A percentile compares a stretch with the other conserved stretches of the same genome.
phyloP scores from a whole-genome alignment of 2,888 invertebrate species.

The Lasioglossum vierecki region DNA sequence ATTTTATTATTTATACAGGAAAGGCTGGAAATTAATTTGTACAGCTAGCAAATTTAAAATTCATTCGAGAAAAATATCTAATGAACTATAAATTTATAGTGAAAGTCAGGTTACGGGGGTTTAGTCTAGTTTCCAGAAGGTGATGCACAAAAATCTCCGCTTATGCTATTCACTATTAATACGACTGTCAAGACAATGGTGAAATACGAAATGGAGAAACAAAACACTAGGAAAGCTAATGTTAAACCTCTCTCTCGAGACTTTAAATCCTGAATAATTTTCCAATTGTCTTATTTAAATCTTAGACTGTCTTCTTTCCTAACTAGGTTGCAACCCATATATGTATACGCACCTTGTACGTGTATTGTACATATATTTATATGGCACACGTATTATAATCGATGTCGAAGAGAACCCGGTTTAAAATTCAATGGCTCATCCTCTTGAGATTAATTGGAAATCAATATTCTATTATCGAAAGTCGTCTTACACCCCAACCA shows the following conservation, averaged over 20 bases:
- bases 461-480: conserved; percentile 63
- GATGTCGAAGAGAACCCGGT: conserved; percentile 37
- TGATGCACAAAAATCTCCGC: too few relatives aligned
- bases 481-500: conserved; percentile 31
- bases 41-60: too few relatives aligned
- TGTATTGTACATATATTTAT: background rate
- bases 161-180: too few relatives aligned
- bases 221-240: background rate
- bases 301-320: conserved; percentile 22
- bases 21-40: too few relatives aligned
- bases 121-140: too few relatives aligned
- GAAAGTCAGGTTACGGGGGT: too few relatives aligned
- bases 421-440: conserved; percentile 56
- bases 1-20: too few relatives aligned
- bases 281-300: background rate
- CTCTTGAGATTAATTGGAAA: conserved; percentile 61
- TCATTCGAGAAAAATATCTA: too few relatives aligned
- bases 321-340: conserved; percentile 40
- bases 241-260: background rate
- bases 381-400: conserved; percentile 46
- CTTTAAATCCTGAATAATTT: background rate
- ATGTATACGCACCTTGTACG: background rate
- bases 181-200: background rate
- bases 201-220: background rate
- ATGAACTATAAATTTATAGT: too few relatives aligned